Base-by-base conservation (phyloP, 2,888 invertebrate species). In the Hyposoter dolosus region DNA sequence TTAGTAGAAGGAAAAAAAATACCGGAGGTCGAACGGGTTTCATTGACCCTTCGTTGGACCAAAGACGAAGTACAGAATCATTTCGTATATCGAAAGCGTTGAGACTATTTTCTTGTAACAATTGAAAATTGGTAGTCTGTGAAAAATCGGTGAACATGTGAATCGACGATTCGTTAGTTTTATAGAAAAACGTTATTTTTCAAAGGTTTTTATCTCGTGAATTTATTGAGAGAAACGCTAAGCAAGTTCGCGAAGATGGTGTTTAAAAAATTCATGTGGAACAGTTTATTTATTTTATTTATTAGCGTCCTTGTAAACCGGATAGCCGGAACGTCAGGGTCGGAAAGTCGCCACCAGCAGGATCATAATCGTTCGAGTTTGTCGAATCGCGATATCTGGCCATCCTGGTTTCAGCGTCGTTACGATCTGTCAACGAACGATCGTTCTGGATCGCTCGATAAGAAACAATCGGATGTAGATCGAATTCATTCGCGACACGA, bases 371-470 rank as follows among this genome's bases (percentile, higher is more conserved):
- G 53, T 45, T 56, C 72, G 5, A 17, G 19, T 12, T 69, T 63
- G 35, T 63, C 77, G 12, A 40, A 75, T 65, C 74, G 78, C 12
- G 66, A 78, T 63, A 63, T 43, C 10, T 83, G 85, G 85, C 80
- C 85, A n/a, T 12, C 79, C 6, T 77, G 83, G 85, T 80, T 83
- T 71, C 71, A 80, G 19, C 80, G 47, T 68, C 85, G 80, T 32
- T 68, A 77, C 50, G 80, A 83, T 35, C 56, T 71, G 12, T 71
- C 76, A 10, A 28, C 56, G 72, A 83, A 45, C 43, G 71, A 83
- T 68, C 66, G 35, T 75, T 32, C 23, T 4, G 23, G 35, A 28
- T 60, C 76, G 9, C 17, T 28, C 50, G 85, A 80, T 56, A 66
- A 71, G 28, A 75, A 79, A 60, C 66, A 68, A n/a, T 78, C 68